Percentiles rank a stretch among this genome's conserved stretches.
phyloP scores from a whole-genome alignment of 1,140 invertebrate genomes.

The Lamellibrachia luymesi region DNA sequence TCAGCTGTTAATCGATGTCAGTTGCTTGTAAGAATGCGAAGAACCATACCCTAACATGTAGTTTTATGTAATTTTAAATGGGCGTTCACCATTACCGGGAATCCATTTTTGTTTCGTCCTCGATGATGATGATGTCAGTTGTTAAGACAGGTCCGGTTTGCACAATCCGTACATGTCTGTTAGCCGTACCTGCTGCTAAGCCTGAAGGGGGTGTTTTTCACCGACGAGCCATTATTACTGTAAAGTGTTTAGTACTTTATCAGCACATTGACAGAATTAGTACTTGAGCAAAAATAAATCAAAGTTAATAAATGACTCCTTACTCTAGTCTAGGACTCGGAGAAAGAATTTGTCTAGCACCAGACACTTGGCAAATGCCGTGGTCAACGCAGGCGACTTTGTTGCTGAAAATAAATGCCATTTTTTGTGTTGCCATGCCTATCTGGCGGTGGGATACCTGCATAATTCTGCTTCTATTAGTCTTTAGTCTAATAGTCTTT shows the following conservation, averaged over 20 bases:
- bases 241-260: background rate
- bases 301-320: too few relatives aligned
- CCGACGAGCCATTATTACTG: background rate
- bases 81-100: background rate
- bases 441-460: too few relatives aligned
- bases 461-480: too few relatives aligned
- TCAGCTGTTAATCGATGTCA: background rate
- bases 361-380: too few relatives aligned
- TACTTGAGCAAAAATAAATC: too few relatives aligned
- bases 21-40: background rate
- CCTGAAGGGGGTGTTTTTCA: background rate
- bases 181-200: background rate
- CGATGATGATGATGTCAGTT: background rate
- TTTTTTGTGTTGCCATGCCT: too few relatives aligned
- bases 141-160: background rate
- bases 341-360: too few relatives aligned
- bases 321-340: too few relatives aligned
- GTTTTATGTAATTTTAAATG: background rate
- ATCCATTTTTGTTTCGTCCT: slow-evolving; percentile 5
- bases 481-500: too few relatives aligned
- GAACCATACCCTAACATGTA: background rate
- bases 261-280: background rate
- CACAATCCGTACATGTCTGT: background rate
- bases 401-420: too few relatives aligned
- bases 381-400: too few relatives aligned